A percentile compares a stretch with the other conserved stretches of the same genome.
Conservation (phyloP, 2,113 vertebrate genomes). For the Triplophysa siluroides region DNA sequence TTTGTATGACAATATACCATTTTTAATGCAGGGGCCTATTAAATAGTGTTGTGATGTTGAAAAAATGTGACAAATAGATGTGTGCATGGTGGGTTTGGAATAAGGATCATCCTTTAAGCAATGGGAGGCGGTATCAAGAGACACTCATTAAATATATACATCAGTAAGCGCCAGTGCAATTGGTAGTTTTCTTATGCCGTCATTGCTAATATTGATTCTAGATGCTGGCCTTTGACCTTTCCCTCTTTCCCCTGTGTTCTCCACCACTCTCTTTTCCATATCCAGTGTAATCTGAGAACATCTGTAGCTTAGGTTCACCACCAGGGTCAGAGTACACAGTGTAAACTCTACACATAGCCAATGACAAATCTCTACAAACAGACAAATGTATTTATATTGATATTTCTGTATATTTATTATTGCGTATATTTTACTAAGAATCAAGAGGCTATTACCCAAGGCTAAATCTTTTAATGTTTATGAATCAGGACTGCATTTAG, state of each 20-base stretch:
- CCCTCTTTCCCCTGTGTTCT: neutral
- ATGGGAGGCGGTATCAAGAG: neutral
- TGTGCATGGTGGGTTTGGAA: neutral
- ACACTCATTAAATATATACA: neutral
- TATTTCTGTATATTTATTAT: neutral
- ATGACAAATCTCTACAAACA: slow-evolving; percentile 17
- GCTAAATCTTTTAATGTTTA: too few species aligned
- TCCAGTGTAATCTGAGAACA: slow-evolving; percentile 50
- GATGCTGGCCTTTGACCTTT: slow-evolving; percentile 6
- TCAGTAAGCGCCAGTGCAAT: neutral
- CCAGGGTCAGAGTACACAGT: slow-evolving; percentile 42
- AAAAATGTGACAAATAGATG: neutral
- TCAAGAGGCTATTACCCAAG: too few species aligned
- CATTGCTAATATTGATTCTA: slow-evolving; percentile 20
- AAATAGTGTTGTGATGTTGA: neutral
- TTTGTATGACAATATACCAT: too few species aligned
- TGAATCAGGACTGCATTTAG: too few species aligned
- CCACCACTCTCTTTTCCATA: slow-evolving; percentile 5
- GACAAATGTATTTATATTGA: neutral
- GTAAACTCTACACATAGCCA: slow-evolving; percentile 42
- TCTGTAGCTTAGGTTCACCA: slow-evolving; percentile 35
- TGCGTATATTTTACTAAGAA: neutral
- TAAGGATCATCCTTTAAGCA: neutral
- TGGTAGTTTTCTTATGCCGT: neutral
- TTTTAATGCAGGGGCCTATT: neutral